Base-by-base conservation (phyloP, 2,797 vertebrate genomes). In the Ctenosaura bakeri region DNA sequence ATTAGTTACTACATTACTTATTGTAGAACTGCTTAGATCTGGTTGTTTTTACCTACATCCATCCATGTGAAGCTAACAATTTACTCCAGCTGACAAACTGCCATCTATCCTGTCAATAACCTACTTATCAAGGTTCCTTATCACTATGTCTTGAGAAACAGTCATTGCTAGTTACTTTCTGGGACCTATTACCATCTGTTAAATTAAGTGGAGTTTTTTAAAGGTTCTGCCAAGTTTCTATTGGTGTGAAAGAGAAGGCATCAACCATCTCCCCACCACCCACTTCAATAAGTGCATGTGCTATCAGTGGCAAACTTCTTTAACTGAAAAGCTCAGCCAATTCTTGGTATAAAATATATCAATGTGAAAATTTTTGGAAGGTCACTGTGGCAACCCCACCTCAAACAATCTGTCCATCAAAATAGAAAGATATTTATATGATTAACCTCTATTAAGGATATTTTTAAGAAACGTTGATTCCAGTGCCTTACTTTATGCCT, bases 71-170 rank as follows among this genome's bases (percentile, higher is more conserved):
- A 79, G 42, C 42, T 52, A 69, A 38, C 20, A 35, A 66, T 87
- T 87, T 87, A n/a, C 29, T 46, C 7, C 74, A 93, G 54, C 85
- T 87, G 83, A 94, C 78, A 95, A 94, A 92, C 91, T 90, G 71
- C 76, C 42, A 59, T 90, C 50, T 84, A 83, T 38, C 88, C 8
- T 86, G 89, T 89, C 92, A 93, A 93, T 94, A 94, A 93, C 56
- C 84, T 92, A 62, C 42, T 92, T 95, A 92, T 91, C 90, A 85
- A 86, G 82, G 76, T 38, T 89, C 38, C 26, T 73, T 85, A 13
- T 86, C 91, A 78, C 87, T 90, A 89, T 89, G 16, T 71, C 52
- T 77, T 88, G 85, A 71, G n/a, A 69, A 83, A 93, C 35, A 24
- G 52, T 76, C 92, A 71, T 69, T 87, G 56, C 77, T 88, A 90